Evolutionary conservation across 1,140 invertebrate species (phyloP), one percentile per base, ranked within the genome.

Genomic region (Sminthurides bifidus): DNA sequence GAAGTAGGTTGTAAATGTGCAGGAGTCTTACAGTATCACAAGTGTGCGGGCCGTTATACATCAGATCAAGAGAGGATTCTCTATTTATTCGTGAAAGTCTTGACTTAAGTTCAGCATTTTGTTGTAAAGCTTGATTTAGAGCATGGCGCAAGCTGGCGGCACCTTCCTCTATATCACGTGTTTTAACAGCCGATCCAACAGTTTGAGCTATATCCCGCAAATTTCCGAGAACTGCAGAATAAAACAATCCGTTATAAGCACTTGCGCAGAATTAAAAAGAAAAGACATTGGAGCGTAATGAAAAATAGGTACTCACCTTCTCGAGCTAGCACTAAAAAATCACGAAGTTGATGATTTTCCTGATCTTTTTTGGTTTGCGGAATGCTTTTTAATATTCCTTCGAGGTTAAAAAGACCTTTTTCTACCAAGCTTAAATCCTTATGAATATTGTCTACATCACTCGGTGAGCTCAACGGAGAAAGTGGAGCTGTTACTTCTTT

Each of bases 91-190:
- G 74, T 46, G 76, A 71, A 45, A 87, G 73, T 31, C 81, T 72
- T 37, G 74, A 72, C 56, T 78, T 76, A 57, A 86, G 69, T 66
- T 85, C 84, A 68, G 76, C 70, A 72, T 87, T 87, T 72, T 85
- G 83, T 53, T 83, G 78, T 31, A 85, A 66, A 8, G 80, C 78
- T 65, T 83, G 78, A 59, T 75, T 75, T 14, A 82, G 72, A 61
- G 76, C 77, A 49, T 74, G 74, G 21, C 79, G 71, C 2, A 83
- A 68, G 30, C 71, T 76, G 1, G 75, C 69, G 19, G 57, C 54
- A 29, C 63, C 62, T 3, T 56, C 56, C 33, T 64, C 62, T 4
- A 55, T 37, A 46, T 63, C 58, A 26, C 56, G 35, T 17, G 58
- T 41, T 31, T 45, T 49, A 4, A 38, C 31, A 15, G 33, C 50